Conservation (phyloP, 2,888 invertebrate genomes). For the Malthinus seriepunctatus region DNA sequence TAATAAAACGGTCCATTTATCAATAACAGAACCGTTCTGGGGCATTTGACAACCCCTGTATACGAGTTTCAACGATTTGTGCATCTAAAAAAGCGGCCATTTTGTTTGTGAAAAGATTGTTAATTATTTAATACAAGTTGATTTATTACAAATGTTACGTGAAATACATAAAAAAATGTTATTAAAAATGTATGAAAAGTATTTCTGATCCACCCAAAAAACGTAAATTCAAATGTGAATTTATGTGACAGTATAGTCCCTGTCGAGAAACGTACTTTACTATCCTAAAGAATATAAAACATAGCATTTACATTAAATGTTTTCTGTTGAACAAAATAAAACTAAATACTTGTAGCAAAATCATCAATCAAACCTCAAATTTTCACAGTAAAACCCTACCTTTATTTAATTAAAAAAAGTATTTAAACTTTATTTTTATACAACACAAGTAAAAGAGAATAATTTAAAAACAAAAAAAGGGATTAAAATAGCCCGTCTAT, state of each 20-base stretch:
- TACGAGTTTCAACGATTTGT: too few species aligned
- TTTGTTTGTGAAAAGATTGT: too few species aligned
- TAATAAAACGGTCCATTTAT: too few species aligned
- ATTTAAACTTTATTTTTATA: neutral
- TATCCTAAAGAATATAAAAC: slow-evolving; percentile 14
- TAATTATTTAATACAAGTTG: too few species aligned
- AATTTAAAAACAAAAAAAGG: slow-evolving; percentile 2
- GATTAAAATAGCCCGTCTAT: neutral
- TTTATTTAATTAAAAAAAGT: slow-evolving; percentile 2
- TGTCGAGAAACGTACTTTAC: slow-evolving; percentile 11
- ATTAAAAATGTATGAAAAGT: slow-evolving; percentile 4
- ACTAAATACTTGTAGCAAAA: neutral
- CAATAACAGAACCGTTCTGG: too few species aligned
- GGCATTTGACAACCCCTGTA: too few species aligned
- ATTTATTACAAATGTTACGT: too few species aligned
- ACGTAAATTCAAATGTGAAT: slow-evolving; percentile 12
- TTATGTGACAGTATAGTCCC: slow-evolving; percentile 18
- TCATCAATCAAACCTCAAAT: neutral
- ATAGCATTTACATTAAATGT: slow-evolving; percentile 9
- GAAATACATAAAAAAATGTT: neutral
- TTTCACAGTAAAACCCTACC: too few species aligned
- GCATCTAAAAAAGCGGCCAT: too few species aligned
- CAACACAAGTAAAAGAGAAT: neutral
- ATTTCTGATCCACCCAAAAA: slow-evolving; percentile 8
- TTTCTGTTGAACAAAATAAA: slow-evolving; percentile 1